Conservation (phyloP, 2,888 invertebrate species). For the Psococerastis gibbosa region DNA sequence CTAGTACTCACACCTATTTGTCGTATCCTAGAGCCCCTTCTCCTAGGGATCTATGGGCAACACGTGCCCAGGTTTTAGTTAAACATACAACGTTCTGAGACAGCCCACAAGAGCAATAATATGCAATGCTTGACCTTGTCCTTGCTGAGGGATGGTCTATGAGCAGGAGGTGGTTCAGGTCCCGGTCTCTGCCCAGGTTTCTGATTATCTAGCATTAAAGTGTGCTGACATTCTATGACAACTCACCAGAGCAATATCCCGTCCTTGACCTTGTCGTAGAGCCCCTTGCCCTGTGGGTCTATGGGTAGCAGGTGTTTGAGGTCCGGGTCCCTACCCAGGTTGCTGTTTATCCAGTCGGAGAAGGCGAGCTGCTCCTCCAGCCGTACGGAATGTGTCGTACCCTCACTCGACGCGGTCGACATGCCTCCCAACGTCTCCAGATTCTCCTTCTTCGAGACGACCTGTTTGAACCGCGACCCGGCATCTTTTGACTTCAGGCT, state of each 20-base stretch:
- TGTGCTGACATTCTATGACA: too few species aligned
- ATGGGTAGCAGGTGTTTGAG: conserved; percentile 80
- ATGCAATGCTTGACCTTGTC: conserved; percentile 91
- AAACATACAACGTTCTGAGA: too few species aligned
- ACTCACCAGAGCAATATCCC: conserved; percentile 84
- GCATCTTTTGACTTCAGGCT: conserved; percentile 81
- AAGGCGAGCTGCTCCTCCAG: conserved; percentile 93
- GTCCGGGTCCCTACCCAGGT: conserved; percentile 75
- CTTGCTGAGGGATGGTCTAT: conserved; percentile 82
- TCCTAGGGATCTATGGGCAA: too few species aligned
- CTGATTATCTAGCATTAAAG: conserved; percentile 99
- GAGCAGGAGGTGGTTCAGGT: conserved; percentile 75
- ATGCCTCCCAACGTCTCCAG: conserved; percentile 83
- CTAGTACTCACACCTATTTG: too few species aligned
- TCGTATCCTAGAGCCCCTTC: too few species aligned
- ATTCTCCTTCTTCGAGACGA: conserved; percentile 79
- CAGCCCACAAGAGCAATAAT: too few species aligned
- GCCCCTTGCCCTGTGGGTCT: conserved; percentile 69
- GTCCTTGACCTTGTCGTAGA: conserved; percentile 88
- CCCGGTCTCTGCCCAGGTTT: conserved; percentile 73
- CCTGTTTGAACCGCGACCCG: conserved; percentile 80
- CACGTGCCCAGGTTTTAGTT: too few species aligned
- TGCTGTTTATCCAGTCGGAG: conserved; percentile 96
- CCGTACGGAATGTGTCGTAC: conserved; percentile 90
- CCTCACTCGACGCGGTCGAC: conserved; percentile 85